Conservation (phyloP, 2,888 invertebrate genomes). For the Drosophila multiciliata region DNA sequence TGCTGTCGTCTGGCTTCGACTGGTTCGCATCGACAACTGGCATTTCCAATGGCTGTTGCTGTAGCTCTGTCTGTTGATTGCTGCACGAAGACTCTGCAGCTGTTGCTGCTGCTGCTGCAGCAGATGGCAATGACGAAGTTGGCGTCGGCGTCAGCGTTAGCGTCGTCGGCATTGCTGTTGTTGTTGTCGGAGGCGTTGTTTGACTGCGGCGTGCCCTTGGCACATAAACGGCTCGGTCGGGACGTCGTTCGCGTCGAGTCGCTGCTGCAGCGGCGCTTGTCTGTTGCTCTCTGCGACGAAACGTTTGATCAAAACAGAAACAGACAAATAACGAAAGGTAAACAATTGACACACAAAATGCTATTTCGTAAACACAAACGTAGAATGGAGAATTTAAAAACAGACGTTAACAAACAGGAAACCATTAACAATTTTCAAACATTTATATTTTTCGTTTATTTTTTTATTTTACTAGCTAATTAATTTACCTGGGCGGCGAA, state of each 20-base stretch:
- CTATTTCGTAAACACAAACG: constrained; percentile 62
- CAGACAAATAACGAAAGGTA: constrained; percentile 44
- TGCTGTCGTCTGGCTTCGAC: constrained; percentile 73
- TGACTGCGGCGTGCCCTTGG: constrained; percentile 89
- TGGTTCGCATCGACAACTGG: constrained; percentile 69
- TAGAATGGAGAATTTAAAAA: constrained; percentile 15
- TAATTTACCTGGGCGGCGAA: constrained; percentile 58
- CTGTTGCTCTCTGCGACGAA: constrained; percentile 74
- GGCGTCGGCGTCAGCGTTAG: constrained; percentile 39
- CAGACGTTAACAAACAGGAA: not conserved
- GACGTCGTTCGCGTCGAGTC: constrained; percentile 87
- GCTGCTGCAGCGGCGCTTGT: constrained; percentile 56
- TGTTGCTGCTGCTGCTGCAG: constrained; percentile 29
- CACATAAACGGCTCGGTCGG: constrained; percentile 92
- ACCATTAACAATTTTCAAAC: not conserved
- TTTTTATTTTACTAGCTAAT: not conserved
- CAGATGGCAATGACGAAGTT: constrained; percentile 23
- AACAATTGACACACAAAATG: constrained; percentile 44
- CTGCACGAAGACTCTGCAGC: constrained; percentile 30
- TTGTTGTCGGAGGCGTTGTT: constrained; percentile 83
- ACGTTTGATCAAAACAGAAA: constrained; percentile 70
- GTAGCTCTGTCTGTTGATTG: constrained; percentile 60
- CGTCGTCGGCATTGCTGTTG: constrained; percentile 31
- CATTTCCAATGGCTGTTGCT: constrained; percentile 55
- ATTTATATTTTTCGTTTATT: not conserved